A percentile compares a stretch with the other conserved stretches of the same genome.
phyloP scores from a whole-genome alignment of 2,113 vertebrate genomes.

The Pungitius pungitius region DNA sequence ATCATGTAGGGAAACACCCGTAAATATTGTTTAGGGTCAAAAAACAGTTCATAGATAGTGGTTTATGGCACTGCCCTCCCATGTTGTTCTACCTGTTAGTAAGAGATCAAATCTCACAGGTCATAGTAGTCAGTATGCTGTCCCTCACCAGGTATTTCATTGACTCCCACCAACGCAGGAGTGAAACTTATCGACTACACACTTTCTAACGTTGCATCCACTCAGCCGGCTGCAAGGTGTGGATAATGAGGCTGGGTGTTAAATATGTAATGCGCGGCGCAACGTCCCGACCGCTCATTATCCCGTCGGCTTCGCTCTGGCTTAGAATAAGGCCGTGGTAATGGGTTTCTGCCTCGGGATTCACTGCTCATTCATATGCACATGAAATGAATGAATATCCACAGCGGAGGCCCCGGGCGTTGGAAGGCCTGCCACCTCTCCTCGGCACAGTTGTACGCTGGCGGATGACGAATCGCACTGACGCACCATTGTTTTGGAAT shows the following conservation, averaged over 20 bases:
- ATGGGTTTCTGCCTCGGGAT: conserved; percentile 1
- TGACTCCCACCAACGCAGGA: neutral
- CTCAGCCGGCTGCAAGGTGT: conserved; percentile 17
- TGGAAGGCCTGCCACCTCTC: neutral
- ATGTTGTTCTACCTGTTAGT: neutral
- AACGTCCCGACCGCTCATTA: conserved; percentile 21
- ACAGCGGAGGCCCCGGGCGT: neutral
- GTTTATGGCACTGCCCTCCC: neutral
- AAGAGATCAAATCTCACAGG: neutral
- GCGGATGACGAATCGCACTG: neutral
- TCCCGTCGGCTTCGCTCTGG: neutral
- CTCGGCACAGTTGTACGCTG: neutral
- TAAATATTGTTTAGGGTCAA: neutral
- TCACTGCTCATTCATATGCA: neutral
- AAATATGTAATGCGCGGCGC: conserved; percentile 4
- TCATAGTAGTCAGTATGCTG: neutral
- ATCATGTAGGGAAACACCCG: neutral
- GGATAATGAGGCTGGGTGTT: conserved; percentile 15
- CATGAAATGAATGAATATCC: conserved; percentile 11
- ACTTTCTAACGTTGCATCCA: neutral
- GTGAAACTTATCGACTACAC: neutral
- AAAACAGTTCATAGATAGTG: neutral
- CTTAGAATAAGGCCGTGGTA: neutral
- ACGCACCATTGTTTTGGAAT: neutral
- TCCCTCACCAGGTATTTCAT: neutral